Conservation (phyloP, 1,140 invertebrate species). For the Periplaneta americana region DNA sequence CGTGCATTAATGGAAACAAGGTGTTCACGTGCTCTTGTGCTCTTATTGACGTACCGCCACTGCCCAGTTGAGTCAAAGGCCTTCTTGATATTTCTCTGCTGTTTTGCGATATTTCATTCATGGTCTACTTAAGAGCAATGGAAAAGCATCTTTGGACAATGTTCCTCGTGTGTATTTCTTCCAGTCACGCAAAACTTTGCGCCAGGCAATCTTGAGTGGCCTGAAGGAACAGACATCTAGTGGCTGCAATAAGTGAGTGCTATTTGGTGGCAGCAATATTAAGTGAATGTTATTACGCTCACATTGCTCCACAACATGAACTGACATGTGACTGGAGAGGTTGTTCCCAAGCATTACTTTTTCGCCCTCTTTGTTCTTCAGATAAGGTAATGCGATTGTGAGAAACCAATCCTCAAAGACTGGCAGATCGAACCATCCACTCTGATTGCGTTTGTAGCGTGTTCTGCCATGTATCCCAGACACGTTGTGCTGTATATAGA, state of each 20-base stretch:
- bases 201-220: constrained; percentile 35
- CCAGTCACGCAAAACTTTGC: constrained; percentile 29
- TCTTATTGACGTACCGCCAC: not conserved
- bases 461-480: constrained; percentile 22
- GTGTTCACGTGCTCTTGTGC: too few species aligned
- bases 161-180: constrained; percentile 22
- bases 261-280: constrained; percentile 34
- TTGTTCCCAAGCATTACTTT: constrained; percentile 1
- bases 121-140: not conserved
- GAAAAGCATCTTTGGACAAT: not conserved
- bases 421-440: constrained; percentile 32
- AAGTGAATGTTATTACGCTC: constrained; percentile 31
- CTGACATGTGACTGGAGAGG: not conserved
- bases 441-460: constrained; percentile 23
- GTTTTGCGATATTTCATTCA: not conserved
- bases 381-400: constrained; percentile 23
- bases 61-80: not conserved
- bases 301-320: constrained; percentile 18
- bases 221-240: constrained; percentile 35
- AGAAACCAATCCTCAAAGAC: constrained; percentile 33
- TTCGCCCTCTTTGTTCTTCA: constrained; percentile 5
- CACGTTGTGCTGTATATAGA: constrained; percentile 24
- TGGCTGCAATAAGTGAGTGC: constrained; percentile 34
- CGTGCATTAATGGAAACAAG: too few species aligned
- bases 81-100: too few species aligned